These are phyloP conservation scores for Argopecten irradians DNA, from an alignment of 1,140 invertebrate species.

Conservation along the genomic window DNA sequence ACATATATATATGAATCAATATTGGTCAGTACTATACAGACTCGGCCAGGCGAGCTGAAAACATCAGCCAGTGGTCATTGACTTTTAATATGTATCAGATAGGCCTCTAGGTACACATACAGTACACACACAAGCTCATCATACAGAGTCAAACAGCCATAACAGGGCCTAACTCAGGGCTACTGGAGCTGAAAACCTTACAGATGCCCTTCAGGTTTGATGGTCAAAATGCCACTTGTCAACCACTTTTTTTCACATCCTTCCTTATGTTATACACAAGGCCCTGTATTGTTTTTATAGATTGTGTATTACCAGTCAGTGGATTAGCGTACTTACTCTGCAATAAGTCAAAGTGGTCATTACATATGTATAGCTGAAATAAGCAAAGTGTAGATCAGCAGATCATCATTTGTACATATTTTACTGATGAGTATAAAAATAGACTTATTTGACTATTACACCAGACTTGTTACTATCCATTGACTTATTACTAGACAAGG, in stretches of 20 bases:
- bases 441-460: no score
- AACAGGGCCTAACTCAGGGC: neutral
- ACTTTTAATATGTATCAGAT: slow-evolving; percentile 16
- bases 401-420: no score
- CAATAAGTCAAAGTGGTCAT: no score
- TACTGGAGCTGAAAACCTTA: neutral
- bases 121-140: neutral
- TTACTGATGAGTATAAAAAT: no score
- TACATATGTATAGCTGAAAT: no score
- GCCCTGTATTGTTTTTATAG: neutral
- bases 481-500: no score
- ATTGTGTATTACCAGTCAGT: no score
- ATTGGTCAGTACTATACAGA: neutral
- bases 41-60: neutral
- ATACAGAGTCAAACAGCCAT: neutral
- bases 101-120: slow-evolving; percentile 11
- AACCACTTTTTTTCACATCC: neutral
- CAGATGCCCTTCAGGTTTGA: neutral
- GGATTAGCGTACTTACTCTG: no score
- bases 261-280: neutral
- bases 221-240: neutral
- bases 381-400: no score
- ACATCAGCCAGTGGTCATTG: neutral
- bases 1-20: neutral
- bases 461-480: no score